Evolutionary conservation across 2,113 vertebrate species (phyloP).

Genomic region (Marmota flaviventris): DNA sequence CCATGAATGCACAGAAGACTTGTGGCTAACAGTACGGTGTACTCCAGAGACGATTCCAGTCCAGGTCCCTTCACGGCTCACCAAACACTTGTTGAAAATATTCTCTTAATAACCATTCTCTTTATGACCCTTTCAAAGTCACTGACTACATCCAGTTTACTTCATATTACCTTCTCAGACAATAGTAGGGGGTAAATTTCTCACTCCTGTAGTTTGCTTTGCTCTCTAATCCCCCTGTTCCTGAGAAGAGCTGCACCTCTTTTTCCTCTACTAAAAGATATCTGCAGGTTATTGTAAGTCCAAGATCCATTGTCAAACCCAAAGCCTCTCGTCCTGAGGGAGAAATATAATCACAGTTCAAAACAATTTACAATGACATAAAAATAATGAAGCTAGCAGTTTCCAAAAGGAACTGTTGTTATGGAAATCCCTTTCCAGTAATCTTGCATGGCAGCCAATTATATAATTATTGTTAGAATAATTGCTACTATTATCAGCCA

Average conservation of each 20-base stretch:
- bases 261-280: not conserved
- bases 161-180: not conserved
- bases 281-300: not conserved
- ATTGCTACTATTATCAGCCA: not conserved
- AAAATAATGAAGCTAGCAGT: not conserved
- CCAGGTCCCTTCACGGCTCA: not conserved
- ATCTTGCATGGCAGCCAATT: not conserved
- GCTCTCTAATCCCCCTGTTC: not conserved
- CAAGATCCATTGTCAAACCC: not conserved
- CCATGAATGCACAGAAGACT: not conserved
- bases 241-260: not conserved
- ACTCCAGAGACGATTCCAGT: not conserved
- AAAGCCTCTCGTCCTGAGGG: not conserved
- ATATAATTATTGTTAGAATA: not conserved
- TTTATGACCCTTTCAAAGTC: not conserved
- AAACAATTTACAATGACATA: constrained; percentile 9
- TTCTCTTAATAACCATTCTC: not conserved
- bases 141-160: not conserved
- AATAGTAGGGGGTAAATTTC: not conserved
- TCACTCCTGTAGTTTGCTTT: not conserved
- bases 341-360: not conserved
- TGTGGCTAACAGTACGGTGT: not conserved
- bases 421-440: not conserved
- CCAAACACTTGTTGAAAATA: not conserved
- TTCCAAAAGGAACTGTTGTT: not conserved